Conservation (phyloP, 2,797 vertebrate genomes). For the Nasua narica region DNA sequence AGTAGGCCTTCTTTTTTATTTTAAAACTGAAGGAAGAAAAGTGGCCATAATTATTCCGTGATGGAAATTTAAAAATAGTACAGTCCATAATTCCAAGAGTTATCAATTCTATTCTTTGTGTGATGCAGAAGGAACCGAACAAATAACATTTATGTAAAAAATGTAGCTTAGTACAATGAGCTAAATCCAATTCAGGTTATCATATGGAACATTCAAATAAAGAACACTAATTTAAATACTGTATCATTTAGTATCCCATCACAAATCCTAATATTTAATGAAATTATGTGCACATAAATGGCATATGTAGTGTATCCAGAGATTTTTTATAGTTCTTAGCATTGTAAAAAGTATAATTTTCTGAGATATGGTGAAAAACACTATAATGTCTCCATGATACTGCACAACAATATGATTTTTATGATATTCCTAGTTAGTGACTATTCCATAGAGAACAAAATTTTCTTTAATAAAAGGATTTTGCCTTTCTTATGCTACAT, state of each 20-base stretch:
- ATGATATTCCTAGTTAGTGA: background rate
- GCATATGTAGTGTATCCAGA: background rate
- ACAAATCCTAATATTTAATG: background rate
- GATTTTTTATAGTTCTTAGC: background rate
- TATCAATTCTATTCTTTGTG: conserved; percentile 5
- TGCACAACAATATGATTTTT: background rate
- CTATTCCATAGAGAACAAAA: background rate
- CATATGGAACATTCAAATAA: background rate
- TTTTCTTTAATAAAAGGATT: background rate
- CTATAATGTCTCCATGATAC: background rate
- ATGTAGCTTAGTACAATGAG: background rate
- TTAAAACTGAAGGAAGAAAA: conserved; percentile 66
- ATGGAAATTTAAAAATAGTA: conserved; percentile 58
- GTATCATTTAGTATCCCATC: background rate
- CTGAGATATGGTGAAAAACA: background rate
- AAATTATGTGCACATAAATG: background rate
- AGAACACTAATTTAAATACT: background rate
- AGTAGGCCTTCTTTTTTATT: conserved; percentile 63
- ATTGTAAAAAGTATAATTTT: background rate
- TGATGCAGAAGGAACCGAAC: background rate
- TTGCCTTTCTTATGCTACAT: background rate
- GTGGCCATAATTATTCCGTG: conserved; percentile 55
- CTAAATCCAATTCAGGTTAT: background rate
- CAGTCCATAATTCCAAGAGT: conserved; percentile 3
- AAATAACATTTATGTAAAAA: conserved; percentile 11